Base-by-base conservation (phyloP, 1,140 invertebrate species). In the Matsumurasca onukii region DNA sequence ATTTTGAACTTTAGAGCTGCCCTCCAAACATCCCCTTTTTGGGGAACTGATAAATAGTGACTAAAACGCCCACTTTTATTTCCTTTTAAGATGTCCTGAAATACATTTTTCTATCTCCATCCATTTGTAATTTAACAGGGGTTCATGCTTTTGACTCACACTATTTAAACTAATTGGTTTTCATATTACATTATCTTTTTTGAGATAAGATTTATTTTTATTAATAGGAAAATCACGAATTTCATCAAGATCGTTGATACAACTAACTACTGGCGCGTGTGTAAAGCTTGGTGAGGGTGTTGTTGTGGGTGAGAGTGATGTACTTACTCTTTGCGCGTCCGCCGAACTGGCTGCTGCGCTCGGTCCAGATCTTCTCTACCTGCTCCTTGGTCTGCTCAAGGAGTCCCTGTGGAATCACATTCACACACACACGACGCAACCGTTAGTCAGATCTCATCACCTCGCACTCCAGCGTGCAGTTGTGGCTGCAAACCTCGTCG, bases 281-380 rank as follows among this genome's bases (percentile, higher is more conserved):
- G 34, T 39, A 39, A 39, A 39, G 34, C 17, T 5, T 9, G 17
- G 34, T 39, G 5, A 39, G 5, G 17, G 17, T n/a, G 34, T 9
- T 39, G 34, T 9, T 9, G 5, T 39, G 34, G 5, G 34, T 17
- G n/a, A n/a, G n/a, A 39, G 34, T 39, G 34, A 9, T 39, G 5
- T 5, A 85, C 90, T 86, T 90, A 95, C 92, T 84, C 86, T 93
- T 93, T 80, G 91, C 91, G 77, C 92, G 91, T 81, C 89, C 89
- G 78, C 89, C 87, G 83, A 94, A 95, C 80, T 91, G 89, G 75
- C 91, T 88, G 80, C 88, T 87, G 79, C 89, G 93, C 78, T 94
- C 89, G 74, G 89, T 85, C 93, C 93, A 96, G 75, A 85, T 82
- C 82, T 93, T 94, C 83, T 95, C 93, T 75, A 86, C 81, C 75